Conservation (phyloP, 2,797 vertebrate genomes). For the Babyrousa celebensis region DNA sequence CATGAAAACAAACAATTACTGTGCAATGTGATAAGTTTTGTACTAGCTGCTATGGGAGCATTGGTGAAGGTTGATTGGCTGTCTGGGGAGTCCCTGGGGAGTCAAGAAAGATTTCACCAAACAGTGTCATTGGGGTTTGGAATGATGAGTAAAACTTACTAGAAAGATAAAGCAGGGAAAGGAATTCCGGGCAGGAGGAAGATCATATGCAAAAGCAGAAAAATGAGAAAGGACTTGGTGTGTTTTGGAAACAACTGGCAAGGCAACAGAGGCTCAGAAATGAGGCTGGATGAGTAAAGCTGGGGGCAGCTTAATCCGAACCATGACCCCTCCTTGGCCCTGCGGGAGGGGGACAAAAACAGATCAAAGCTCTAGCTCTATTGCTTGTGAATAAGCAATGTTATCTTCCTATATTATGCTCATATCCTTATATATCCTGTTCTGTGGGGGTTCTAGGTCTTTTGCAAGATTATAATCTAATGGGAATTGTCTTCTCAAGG, state of each 20-base stretch:
- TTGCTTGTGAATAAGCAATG: not conserved
- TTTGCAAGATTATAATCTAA: not conserved
- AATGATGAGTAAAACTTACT: not conserved
- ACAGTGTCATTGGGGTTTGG: not conserved
- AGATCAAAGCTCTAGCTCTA: not conserved
- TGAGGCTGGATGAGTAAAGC: not conserved
- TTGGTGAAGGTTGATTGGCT: not conserved
- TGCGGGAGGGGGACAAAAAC: not conserved
- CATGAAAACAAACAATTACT: not conserved
- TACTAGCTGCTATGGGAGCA: not conserved
- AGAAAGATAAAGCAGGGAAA: not conserved
- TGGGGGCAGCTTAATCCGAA: not conserved
- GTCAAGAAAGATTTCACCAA: not conserved
- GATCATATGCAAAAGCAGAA: not conserved
- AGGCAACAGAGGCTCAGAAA: not conserved
- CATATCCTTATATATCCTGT: not conserved
- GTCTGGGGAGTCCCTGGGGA: not conserved
- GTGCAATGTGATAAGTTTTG: not conserved
- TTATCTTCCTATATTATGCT: not conserved
- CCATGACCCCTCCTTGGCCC: not conserved
- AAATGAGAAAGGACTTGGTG: not conserved
- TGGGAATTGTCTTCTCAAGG: constrained; percentile 9
- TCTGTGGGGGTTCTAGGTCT: not conserved
- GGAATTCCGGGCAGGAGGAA: constrained; percentile 10
- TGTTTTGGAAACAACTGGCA: not conserved